Evolutionary conservation across 2,113 vertebrate genomes (phyloP), one percentile per base, ranked within the genome.

Genomic region (Heloderma charlesbogerti): DNA sequence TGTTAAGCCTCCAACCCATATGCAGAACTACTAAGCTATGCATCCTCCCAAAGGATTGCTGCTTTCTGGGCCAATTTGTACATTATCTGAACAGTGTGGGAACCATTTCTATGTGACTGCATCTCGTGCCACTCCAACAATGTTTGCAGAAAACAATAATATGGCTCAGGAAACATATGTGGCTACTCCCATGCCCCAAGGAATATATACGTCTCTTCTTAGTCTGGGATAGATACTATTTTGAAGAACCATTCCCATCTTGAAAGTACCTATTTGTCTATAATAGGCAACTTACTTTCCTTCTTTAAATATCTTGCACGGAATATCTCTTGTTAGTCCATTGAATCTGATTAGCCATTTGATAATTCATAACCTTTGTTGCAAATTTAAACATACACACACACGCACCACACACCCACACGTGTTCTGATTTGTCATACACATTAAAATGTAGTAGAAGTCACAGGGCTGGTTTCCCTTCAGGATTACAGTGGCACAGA

Each of bases 401-500:
- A 86, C n/a, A 66, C 10, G 16, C 34, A 75, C 8, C n/a, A 75
- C n/a, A 75, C n/a, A 75, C n/a, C 6, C 74, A 37, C 9, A 78
- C 88, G 57, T 78, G 84, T 89, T 90, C 91, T 9, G 82, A 20
- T 20, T 90, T 45, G 48, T 81, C 72, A 31, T 31, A 87, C 90
- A 91, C 0, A 1, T 0, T 83, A 84, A 82, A 86, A 37, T 45
- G 57, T 67, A 88, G 71, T 16, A 91, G 81, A 91, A 89, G 2
- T 40, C 86, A 88, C 72, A 8, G 84, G 54, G 4, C 4, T 4
- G 79, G 1, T 2, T 4, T 93, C 91, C 95, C 71, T 81, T 92
- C 83, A 87, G 12, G 75, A 91, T 90, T 84, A 71, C 31, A 51
- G 79, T 6, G 31, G 18, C 29, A 91, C 87, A 87, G 92, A 88